Conservation (phyloP, 1,140 invertebrate species). For the Drosophila mayri region DNA sequence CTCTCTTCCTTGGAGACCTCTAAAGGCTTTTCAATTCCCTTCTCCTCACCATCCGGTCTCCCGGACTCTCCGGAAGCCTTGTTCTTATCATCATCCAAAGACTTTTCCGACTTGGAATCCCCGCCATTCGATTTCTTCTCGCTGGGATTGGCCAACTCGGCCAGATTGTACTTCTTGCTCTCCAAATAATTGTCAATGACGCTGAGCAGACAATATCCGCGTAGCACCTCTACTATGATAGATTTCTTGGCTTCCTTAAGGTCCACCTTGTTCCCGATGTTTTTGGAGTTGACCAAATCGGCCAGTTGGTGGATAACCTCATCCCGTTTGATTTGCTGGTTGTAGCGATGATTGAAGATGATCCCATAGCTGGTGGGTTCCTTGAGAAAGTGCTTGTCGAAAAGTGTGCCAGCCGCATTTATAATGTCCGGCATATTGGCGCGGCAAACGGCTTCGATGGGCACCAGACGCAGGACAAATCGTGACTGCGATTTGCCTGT, state of each 20-base stretch:
- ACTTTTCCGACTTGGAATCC: conserved; percentile 13
- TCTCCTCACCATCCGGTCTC: neutral
- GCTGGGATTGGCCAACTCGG: conserved; percentile 67
- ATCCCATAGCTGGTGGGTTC: conserved; percentile 91
- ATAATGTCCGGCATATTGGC: conserved; percentile 91
- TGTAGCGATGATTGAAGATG: conserved; percentile 92
- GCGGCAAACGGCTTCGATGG: conserved; percentile 92
- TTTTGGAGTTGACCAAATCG: conserved; percentile 88
- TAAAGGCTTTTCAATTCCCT: neutral
- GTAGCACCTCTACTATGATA: conserved; percentile 92
- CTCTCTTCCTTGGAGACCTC: neutral
- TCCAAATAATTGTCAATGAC: conserved; percentile 89
- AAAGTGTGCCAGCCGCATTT: conserved; percentile 87
- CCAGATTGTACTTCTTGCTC: conserved; percentile 90
- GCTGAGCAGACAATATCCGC: conserved; percentile 88
- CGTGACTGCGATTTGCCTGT: conserved; percentile 89
- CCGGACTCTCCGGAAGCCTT: neutral
- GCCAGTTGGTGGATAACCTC: conserved; percentile 90
- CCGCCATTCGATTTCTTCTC: conserved; percentile 33
- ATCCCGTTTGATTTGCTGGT: conserved; percentile 89
- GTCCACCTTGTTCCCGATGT: conserved; percentile 90
- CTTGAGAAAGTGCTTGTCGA: conserved; percentile 91
- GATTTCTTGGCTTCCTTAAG: conserved; percentile 91
- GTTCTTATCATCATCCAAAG: neutral
- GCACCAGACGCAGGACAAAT: conserved; percentile 91